Evolutionary conservation across 1,140 invertebrate genomes (phyloP), one percentile per base, ranked within the genome.

Genomic region (Trichomalopsis sarcophagae): DNA sequence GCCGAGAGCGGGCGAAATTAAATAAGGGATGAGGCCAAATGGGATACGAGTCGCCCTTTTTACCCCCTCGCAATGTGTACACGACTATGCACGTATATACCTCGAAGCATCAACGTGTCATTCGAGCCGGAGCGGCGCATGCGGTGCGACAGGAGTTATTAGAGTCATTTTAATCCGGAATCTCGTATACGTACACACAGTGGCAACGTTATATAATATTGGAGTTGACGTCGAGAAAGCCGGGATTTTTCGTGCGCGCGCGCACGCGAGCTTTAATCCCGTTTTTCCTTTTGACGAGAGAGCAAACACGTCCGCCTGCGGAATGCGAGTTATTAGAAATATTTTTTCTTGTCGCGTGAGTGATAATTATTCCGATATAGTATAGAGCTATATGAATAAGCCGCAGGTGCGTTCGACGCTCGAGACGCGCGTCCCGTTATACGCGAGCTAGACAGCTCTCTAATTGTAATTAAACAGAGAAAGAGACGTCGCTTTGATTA

Each of bases 1-100:
- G 30, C 55, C 23, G 13, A 9, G 44, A 17, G 66, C 2, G n/a
- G 21, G 17, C 44, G 74, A 62, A 85, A 85, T 81, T 71, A 81
- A 81, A 81, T 69, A 76, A 81, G 78, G 84, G 78, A 81, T 80
- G 47, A 33, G n/a, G 30, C 77, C 62, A 75, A 80, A 62, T 23
- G 36, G 75, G n/a, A 74, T 55, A 40, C 47, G 44, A 27, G 3
- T 47, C 27, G 68, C 30, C 50, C 62, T 68, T 77, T 68, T 77
- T 68, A n/a, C 6, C 55, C 6, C 55, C 17, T 83, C 55, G 73
- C 2, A 33, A 33, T 27, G 5, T 21, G 9, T 6, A 27, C 1
- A 27, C 1, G 27, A 27, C 27, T 27, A 27, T 27, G 27, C 27
- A n/a, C 78, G 66, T 55, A n/a, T 62, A 62, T 7, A 17, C 55